Conservation (phyloP, 2,888 invertebrate genomes). For the Drosophila acutilabella region DNA sequence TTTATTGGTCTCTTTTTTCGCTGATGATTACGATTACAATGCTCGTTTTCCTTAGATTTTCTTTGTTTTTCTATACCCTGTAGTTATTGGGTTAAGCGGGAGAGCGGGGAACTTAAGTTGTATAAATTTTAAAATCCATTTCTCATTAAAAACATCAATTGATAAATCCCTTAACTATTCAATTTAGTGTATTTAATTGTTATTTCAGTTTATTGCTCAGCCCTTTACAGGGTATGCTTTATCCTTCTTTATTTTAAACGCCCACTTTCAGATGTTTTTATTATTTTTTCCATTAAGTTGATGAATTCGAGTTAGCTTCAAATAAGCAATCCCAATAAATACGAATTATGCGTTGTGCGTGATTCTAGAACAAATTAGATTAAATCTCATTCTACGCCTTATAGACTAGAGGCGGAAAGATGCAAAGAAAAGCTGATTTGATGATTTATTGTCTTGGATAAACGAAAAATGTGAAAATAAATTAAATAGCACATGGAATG, state of each 20-base stretch:
- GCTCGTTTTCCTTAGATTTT: slow-evolving; percentile 4
- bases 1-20: neutral
- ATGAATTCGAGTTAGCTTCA: slow-evolving; percentile 58
- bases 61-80: slow-evolving; percentile 11
- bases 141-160: too few species aligned
- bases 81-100: neutral
- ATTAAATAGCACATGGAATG: neutral
- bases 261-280: neutral
- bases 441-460: neutral
- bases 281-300: slow-evolving; percentile 59
- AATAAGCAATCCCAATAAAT: slow-evolving; percentile 9
- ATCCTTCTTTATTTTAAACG: neutral
- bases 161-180: too few species aligned
- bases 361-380: neutral
- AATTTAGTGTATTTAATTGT: too few species aligned
- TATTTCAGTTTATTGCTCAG: too few species aligned
- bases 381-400: neutral
- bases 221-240: neutral
- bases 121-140: too few species aligned
- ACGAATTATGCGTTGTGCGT: slow-evolving; percentile 13
- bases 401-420: neutral
- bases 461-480: neutral
- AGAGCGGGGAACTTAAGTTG: neutral
- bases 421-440: neutral
- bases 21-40: slow-evolving; percentile 50